Base-by-base conservation (phyloP, 2,113 vertebrate genomes). In the Saccopteryx leptura region DNA sequence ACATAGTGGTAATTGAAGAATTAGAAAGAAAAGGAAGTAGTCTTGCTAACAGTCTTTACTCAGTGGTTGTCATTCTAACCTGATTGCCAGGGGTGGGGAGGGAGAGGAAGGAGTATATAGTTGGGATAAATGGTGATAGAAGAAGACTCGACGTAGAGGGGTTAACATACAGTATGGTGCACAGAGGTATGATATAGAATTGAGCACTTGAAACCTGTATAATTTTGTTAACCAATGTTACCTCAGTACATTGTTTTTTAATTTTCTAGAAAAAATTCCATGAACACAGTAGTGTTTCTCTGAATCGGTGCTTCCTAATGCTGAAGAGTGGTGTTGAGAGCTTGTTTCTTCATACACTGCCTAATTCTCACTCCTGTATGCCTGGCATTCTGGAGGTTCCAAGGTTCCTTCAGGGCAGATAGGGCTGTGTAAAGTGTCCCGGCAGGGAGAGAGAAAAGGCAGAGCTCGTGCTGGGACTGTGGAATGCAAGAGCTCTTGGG, bases 391-490 rank as follows among this genome's bases (percentile, higher is more conserved):
- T 21, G 46, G 52, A 50, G 28, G 24, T 17, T 18, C 15, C 0
- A 23, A 7, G 4, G 5, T 2, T 4, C 4, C 39, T 33, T 24
- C 13, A 3, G 33, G 50, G 4, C 15, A 5, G 50, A 68, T 6
- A 15, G 4, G 31, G 3, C 14, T 50, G 26, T 39, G 23, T 21
- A 8, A 2, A 2, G 18, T 17, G 14, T 1, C 1, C 0, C 17
- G n/a, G 13, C 13, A 46, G 71, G 23, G 48, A 21, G 9, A 13
- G 28, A 78, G 72, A 24, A 13, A 56, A 66, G 33, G 12, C 19
- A 28, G 80, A 46, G 71, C 4, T 11, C 79, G 1, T 0, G 0
- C 3, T 4, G 75, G 11, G 18, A 8, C 3, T 0, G 0, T 3
- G 0, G 15, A n/a, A 10, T 6, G 4, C 13, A 46, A 3, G 56